Conservation (phyloP, 2,113 vertebrate genomes). For the Austrofundulus limnaeus region DNA sequence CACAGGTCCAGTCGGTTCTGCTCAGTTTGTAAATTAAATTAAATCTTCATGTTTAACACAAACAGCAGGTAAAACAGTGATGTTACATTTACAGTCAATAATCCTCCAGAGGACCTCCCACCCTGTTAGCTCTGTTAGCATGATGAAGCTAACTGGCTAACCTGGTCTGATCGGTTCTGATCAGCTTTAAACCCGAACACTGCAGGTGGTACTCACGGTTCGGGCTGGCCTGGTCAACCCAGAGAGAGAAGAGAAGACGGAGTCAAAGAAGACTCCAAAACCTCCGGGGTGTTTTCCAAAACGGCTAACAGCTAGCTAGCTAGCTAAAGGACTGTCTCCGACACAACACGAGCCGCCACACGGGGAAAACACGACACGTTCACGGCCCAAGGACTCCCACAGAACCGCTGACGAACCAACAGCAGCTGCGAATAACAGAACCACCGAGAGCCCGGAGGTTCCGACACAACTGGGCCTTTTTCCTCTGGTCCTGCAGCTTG, state of each 20-base stretch:
- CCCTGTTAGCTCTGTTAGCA: constrained; percentile 17
- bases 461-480: constrained; percentile 24
- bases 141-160: constrained; percentile 16
- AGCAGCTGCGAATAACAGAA: fast-evolving
- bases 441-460: neutral
- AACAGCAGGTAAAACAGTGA: no score
- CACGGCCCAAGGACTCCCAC: no score
- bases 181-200: neutral
- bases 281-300: constrained; percentile 27
- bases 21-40: no score
- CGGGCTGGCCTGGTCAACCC: constrained; percentile 47
- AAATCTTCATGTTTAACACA: no score
- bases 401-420: neutral
- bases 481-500: constrained; percentile 50
- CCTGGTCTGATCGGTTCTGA: neutral
- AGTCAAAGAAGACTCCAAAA: constrained; percentile 42
- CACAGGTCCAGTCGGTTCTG: neutral
- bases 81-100: no score
- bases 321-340: no score
- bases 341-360: neutral
- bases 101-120: no score
- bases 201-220: constrained; percentile 63
- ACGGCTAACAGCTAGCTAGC: constrained; percentile 1
- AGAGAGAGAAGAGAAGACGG: constrained; percentile 2
- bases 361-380: neutral